Evolutionary conservation across 2,797 vertebrate species (phyloP).

Genomic region (Parauchenoglanis ngamensis): DNA sequence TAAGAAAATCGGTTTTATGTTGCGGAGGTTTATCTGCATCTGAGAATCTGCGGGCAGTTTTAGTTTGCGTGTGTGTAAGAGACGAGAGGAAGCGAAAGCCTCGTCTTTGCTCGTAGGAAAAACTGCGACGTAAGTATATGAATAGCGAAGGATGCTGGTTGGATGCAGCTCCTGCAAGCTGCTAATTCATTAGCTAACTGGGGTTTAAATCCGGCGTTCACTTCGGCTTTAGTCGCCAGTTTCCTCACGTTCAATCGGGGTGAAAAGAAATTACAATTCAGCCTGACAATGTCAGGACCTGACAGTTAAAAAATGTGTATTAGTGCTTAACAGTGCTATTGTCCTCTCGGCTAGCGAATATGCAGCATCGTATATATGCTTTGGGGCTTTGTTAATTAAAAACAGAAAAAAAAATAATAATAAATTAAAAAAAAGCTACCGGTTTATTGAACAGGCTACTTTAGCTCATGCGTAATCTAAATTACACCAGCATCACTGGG

Average conservation of each 20-base stretch:
- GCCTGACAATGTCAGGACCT: too few species aligned
- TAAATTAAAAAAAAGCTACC: background rate
- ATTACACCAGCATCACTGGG: background rate
- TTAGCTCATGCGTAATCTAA: background rate
- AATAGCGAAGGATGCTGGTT: background rate
- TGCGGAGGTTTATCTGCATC: background rate
- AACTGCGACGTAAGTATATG: constrained; percentile 40
- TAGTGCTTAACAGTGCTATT: background rate
- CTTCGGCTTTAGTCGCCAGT: background rate
- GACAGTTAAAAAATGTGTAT: too few species aligned
- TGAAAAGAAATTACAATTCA: background rate
- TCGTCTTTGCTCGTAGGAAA: background rate
- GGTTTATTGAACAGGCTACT: background rate
- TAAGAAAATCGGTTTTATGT: background rate
- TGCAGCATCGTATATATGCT: background rate
- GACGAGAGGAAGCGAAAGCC: background rate
- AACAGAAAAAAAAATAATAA: too few species aligned
- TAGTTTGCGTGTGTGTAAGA: background rate
- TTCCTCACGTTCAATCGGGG: background rate
- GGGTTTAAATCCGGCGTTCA: background rate
- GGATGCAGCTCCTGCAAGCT: background rate
- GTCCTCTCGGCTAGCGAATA: background rate
- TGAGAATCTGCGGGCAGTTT: background rate
- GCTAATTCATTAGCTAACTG: background rate
- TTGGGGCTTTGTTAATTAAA: background rate